Conservation (phyloP, 2,888 invertebrate genomes). For the Ormia ochracea region DNA sequence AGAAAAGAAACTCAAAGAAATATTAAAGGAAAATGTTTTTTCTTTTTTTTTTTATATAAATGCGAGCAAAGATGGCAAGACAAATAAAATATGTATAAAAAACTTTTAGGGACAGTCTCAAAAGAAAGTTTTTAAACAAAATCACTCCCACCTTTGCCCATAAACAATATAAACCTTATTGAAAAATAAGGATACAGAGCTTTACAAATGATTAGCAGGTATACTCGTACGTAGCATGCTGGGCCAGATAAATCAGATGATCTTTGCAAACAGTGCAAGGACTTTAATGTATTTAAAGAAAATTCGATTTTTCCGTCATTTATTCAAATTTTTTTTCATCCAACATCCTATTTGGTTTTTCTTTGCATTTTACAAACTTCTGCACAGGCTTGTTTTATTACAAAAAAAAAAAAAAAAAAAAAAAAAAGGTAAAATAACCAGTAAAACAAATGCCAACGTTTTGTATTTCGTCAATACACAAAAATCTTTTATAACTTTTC, state of each 20-base stretch:
- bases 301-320: no score
- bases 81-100: background rate
- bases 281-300: no score
- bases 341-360: no score
- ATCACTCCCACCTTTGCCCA: background rate
- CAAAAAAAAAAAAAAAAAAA: background rate
- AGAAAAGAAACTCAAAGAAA: background rate
- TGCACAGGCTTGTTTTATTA: background rate
- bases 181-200: background rate
- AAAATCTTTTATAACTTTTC: conserved; percentile 15
- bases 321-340: no score
- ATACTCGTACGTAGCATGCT: no score
- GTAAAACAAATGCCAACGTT: conserved; percentile 1
- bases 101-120: background rate
- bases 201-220: no score
- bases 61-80: background rate
- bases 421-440: background rate
- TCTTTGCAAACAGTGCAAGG: no score
- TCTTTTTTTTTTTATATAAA: background rate
- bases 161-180: background rate
- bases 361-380: background rate
- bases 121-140: background rate
- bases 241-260: no score
- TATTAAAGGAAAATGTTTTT: background rate
- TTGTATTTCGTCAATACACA: conserved; percentile 7